These are phyloP conservation scores for Diphyllodes magnificus DNA, from an alignment of 2,113 vertebrate species.

Conservation along the genomic window DNA sequence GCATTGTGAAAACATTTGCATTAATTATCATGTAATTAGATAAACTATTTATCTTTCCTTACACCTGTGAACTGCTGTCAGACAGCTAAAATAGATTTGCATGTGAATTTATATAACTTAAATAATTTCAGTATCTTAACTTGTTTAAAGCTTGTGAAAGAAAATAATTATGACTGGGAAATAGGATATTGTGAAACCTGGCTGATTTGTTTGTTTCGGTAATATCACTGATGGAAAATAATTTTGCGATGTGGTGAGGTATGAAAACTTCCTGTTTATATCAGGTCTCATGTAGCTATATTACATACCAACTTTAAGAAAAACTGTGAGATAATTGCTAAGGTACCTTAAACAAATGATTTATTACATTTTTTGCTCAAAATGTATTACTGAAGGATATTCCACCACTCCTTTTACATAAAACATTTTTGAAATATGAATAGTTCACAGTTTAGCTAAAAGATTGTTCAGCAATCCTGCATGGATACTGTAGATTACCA, in stretches of 20 bases:
- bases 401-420: neutral
- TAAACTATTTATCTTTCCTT: constrained; percentile 24
- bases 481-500: neutral
- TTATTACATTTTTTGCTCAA: neutral
- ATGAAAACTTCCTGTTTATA: neutral
- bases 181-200: neutral
- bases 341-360: neutral
- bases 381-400: neutral
- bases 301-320: neutral
- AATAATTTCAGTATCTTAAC: neutral
- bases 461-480: neutral
- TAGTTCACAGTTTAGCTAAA: neutral
- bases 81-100: neutral
- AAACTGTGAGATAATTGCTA: neutral
- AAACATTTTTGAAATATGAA: neutral
- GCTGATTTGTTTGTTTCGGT: neutral
- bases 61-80: neutral
- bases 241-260: neutral
- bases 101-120: neutral
- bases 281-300: neutral
- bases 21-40: constrained; percentile 25
- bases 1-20: neutral
- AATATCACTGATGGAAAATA: neutral
- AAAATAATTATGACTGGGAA: neutral
- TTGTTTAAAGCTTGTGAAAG: neutral